Evolutionary conservation across 2,888 invertebrate species (phyloP).

Genomic region (Beris morrisii): DNA sequence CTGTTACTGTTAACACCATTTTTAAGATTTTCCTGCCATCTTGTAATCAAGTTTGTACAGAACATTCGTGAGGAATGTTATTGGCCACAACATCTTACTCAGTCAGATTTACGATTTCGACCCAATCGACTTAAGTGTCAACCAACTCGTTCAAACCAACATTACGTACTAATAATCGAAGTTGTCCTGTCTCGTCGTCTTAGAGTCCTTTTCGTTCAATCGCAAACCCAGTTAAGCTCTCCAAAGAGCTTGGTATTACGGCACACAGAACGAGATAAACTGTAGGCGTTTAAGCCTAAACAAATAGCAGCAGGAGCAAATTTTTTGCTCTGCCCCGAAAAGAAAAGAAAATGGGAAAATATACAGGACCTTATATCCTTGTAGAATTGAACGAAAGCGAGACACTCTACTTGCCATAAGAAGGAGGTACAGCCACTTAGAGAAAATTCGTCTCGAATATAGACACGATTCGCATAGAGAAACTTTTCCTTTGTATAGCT

Average conservation of each 20-base stretch:
- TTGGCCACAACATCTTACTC: too few relatives aligned
- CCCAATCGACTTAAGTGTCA: too few relatives aligned
- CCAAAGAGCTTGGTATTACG: slow-evolving; percentile 30
- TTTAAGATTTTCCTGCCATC: too few relatives aligned
- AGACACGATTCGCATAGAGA: slow-evolving; percentile 7
- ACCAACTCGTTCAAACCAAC: too few relatives aligned
- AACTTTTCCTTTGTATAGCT: slow-evolving; percentile 32
- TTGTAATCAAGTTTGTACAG: too few relatives aligned
- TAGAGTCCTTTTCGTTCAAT: too few relatives aligned
- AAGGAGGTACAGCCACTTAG: slow-evolving; percentile 28
- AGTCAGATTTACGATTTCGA: too few relatives aligned
- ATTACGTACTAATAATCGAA: too few relatives aligned
- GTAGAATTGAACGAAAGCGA: slow-evolving; percentile 3
- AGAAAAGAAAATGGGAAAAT: background rate
- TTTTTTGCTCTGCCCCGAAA: background rate
- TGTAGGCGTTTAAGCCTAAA: slow-evolving; percentile 36
- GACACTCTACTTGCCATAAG: slow-evolving; percentile 21
- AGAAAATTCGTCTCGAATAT: slow-evolving; percentile 27
- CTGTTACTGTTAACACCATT: too few relatives aligned
- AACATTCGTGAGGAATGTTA: too few relatives aligned
- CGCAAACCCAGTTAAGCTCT: slow-evolving; percentile 30
- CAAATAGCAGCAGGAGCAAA: slow-evolving; percentile 35
- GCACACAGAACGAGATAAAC: slow-evolving; percentile 36
- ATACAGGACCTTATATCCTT: background rate
- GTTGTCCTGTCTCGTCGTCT: too few relatives aligned